These are phyloP conservation scores for Amphipoea lucens DNA, from an alignment of 2,888 invertebrate genomes.

Conservation along the genomic window DNA sequence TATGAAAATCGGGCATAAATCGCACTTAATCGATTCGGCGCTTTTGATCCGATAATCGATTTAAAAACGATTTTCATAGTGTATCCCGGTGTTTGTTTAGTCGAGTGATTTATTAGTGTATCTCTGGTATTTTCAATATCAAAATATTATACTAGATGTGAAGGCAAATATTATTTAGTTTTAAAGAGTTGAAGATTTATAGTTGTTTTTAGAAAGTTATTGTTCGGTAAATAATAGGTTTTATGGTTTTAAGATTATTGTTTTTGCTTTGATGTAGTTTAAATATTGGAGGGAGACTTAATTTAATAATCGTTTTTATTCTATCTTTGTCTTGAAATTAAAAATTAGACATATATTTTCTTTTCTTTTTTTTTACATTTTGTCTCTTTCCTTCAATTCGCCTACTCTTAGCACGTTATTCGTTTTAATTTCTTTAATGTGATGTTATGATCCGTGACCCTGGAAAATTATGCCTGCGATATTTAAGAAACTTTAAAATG, in stretches of 20 bases:
- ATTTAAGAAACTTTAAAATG: background rate
- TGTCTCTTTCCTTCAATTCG: background rate
- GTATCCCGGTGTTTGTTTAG: constrained; percentile 54
- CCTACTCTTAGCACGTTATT: background rate
- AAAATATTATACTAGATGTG: constrained; percentile 46
- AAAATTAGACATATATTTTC: no score
- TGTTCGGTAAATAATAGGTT: constrained; percentile 28
- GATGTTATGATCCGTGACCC: background rate
- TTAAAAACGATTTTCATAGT: constrained; percentile 69
- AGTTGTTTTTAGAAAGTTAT: constrained; percentile 47
- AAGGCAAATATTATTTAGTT: constrained; percentile 40
- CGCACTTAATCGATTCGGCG: constrained; percentile 75
- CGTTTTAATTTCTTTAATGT: background rate
- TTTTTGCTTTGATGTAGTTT: constrained; percentile 20
- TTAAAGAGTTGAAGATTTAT: constrained; percentile 49
- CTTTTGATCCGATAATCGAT: constrained; percentile 80
- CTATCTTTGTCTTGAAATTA: background rate
- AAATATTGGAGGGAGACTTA: background rate
- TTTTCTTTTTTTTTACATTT: background rate
- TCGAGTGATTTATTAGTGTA: constrained; percentile 55
- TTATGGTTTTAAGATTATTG: constrained; percentile 20
- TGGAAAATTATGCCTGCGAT: background rate
- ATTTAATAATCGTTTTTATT: background rate
- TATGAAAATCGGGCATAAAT: constrained; percentile 71
- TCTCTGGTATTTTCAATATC: constrained; percentile 52